Percentiles rank a stretch among this genome's conserved stretches.
These are phyloP conservation scores for Paralinhomoeus sp. DNA, from an alignment of 2,888 invertebrate genomes.

Conservation along the genomic window DNA sequence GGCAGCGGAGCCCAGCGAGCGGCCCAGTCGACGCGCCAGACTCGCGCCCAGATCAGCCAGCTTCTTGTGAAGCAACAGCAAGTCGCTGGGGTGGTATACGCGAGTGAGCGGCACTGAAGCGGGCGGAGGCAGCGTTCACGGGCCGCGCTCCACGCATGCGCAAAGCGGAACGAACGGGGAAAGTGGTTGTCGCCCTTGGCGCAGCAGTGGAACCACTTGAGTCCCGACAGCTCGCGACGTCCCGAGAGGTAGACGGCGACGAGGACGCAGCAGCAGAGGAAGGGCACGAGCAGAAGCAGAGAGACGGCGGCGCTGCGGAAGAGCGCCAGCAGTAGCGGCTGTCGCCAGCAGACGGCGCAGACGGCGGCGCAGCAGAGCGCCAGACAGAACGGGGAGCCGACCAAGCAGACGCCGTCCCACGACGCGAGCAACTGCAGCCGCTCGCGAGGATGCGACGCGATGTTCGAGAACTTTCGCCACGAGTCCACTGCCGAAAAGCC, in stretches of 20 bases:
- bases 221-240: constrained; percentile 17
- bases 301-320: not conserved
- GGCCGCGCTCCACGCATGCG: not conserved
- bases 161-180: not conserved
- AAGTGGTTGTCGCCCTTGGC: constrained; percentile 19
- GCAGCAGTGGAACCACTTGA: constrained; percentile 21
- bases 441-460: constrained; percentile 8
- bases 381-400: not conserved
- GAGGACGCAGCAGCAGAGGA: not conserved
- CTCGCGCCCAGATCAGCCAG: not conserved
- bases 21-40: not conserved
- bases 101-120: constrained; percentile 1
- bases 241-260: constrained; percentile 6
- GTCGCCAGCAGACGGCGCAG: constrained; percentile 7
- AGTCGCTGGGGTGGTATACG: not conserved
- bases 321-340: constrained; percentile 10
- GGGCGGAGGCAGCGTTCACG: not conserved
- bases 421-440: constrained; percentile 21
- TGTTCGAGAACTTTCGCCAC: constrained; percentile 4
- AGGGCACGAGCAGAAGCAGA: not conserved
- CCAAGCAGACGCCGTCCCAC: constrained; percentile 11
- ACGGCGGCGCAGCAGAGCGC: not conserved
- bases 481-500: not conserved
- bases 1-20: not conserved
- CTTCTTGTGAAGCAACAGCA: constrained; percentile 1